Percentiles rank a stretch among this genome's conserved stretches.
phyloP scores from a whole-genome alignment of 2,113 vertebrate species.

The Heterotis niloticus region DNA sequence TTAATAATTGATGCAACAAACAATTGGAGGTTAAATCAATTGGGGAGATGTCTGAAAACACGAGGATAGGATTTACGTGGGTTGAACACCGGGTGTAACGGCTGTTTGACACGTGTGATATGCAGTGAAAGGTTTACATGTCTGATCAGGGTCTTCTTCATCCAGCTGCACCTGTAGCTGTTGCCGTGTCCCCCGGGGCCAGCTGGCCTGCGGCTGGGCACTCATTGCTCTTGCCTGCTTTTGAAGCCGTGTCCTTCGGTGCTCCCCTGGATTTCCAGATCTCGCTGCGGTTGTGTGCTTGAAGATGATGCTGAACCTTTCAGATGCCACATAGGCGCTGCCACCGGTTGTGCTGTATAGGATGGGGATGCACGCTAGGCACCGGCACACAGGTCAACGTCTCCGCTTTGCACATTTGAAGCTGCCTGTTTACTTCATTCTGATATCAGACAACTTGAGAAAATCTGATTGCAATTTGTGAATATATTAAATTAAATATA shows the following conservation, averaged over 20 bases:
- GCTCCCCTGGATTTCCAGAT: neutral
- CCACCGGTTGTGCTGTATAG: neutral
- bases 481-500: no score
- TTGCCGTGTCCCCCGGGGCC: neutral
- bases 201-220: neutral
- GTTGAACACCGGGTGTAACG: neutral
- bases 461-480: neutral
- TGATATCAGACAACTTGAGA: no score
- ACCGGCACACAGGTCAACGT: neutral
- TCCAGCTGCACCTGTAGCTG: slow-evolving; percentile 18
- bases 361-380: neutral
- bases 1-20: slow-evolving; percentile 77
- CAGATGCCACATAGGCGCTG: neutral
- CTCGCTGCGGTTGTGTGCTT: neutral
- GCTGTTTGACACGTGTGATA: slow-evolving; percentile 24
- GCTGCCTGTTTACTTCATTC: neutral
- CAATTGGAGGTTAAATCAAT: slow-evolving; percentile 70
- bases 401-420: neutral
- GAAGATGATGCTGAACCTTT: neutral
- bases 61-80: slow-evolving; percentile 35
- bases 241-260: neutral
- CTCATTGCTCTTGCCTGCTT: neutral
- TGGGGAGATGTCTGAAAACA: slow-evolving; percentile 56
- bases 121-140: slow-evolving; percentile 24
- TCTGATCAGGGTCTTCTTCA: slow-evolving; percentile 16